These are phyloP conservation scores for Sebastes kiyomatsui DNA, from an alignment of 2,797 vertebrate species.

Conservation along the genomic window DNA sequence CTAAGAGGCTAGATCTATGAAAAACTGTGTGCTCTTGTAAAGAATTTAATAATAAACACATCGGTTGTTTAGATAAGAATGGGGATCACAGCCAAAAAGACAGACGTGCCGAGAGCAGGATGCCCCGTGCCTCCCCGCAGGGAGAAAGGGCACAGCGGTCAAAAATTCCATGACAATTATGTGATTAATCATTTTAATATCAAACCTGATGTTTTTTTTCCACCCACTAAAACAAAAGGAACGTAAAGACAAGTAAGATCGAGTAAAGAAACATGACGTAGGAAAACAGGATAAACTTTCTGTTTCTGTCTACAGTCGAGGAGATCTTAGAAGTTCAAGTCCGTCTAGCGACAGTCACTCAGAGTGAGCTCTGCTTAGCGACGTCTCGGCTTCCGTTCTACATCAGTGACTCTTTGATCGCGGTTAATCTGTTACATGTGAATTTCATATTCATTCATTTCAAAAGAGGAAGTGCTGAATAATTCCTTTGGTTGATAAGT, in stretches of 20 bases:
- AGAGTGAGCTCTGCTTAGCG: background rate
- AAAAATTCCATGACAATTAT: background rate
- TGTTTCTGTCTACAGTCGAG: too few species aligned
- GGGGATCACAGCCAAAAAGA: too few species aligned
- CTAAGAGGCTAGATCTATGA: too few species aligned
- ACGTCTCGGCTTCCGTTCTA: background rate
- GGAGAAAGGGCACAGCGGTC: too few species aligned
- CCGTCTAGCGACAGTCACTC: background rate
- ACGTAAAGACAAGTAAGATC: background rate
- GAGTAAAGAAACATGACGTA: rapidly evolving
- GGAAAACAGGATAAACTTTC: background rate
- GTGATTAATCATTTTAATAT: background rate
- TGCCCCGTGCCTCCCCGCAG: too few species aligned
- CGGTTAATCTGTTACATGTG: background rate
- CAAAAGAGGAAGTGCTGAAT: background rate
- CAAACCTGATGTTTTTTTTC: background rate
- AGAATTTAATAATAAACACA: too few species aligned
- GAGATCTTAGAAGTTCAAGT: too few species aligned
- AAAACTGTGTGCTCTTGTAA: too few species aligned
- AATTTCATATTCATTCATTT: background rate
- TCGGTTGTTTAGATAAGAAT: too few species aligned
- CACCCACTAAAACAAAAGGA: background rate
- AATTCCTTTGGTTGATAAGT: background rate
- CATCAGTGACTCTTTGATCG: background rate
- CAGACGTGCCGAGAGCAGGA: too few species aligned